A percentile compares a stretch with the other conserved stretches of the same genome.
phyloP scores from a whole-genome alignment of 2,797 vertebrate species.

The Hoplostethus mediterraneus region DNA sequence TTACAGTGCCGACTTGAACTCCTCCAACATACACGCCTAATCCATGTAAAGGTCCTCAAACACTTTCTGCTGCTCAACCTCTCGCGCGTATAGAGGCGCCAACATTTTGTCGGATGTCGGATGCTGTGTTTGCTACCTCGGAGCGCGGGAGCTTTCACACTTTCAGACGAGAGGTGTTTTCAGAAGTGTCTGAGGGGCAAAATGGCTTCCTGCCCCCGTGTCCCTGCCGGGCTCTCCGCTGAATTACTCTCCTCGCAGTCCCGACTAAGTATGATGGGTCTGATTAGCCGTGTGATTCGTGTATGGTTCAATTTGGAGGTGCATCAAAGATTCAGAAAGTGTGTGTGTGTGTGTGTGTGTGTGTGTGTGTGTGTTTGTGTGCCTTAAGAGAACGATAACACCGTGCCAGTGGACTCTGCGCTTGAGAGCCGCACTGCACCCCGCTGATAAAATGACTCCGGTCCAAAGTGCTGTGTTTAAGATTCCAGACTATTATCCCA shows the following conservation, averaged over 20 bases:
- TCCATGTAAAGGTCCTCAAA: slow-evolving; percentile 40
- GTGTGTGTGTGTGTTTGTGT: slow-evolving; percentile 19
- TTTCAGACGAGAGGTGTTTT: slow-evolving; percentile 40
- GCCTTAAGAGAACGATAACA: slow-evolving; percentile 22
- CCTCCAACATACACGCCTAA: slow-evolving; percentile 47
- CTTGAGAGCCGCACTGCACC: slow-evolving; percentile 29
- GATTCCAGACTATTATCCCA: slow-evolving; percentile 58
- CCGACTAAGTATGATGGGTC: slow-evolving; percentile 20
- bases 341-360: background rate
- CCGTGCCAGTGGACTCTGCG: slow-evolving; percentile 33
- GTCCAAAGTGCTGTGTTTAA: slow-evolving; percentile 63
- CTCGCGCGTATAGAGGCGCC: slow-evolving; percentile 29
- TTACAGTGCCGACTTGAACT: slow-evolving; percentile 61
- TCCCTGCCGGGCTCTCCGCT: slow-evolving; percentile 30
- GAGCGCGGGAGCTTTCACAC: slow-evolving; percentile 48
- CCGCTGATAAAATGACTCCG: slow-evolving; percentile 65
- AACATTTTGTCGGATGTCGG: slow-evolving; percentile 22
- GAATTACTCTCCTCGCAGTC: slow-evolving; percentile 32
- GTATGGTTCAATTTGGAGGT: background rate
- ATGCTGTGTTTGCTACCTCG: slow-evolving; percentile 31
- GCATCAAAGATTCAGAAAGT: background rate
- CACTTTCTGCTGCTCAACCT: slow-evolving; percentile 30
- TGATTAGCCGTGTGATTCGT: slow-evolving; percentile 35
- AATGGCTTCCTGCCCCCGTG: slow-evolving; percentile 47
- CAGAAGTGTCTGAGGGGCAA: slow-evolving; percentile 37